Base-by-base conservation (phyloP, 2,113 vertebrate species). In the Dryoscopus gambensis region DNA sequence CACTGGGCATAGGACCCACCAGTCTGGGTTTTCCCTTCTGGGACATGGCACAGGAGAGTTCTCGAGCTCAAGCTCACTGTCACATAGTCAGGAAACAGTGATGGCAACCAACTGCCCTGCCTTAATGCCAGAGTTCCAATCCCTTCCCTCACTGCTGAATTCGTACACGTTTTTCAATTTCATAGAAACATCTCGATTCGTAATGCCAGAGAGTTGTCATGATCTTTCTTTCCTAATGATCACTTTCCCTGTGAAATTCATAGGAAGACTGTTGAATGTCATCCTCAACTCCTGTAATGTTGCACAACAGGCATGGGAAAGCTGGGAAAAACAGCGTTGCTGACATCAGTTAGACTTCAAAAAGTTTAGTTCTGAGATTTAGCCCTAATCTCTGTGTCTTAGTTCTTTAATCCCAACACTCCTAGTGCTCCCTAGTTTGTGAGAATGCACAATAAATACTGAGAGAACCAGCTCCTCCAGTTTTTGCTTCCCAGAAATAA, bases 351-450 rank as follows among this genome's bases (percentile, higher is more conserved):
- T 79, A 35, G 59, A 86, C 4, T 6, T 77, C 85, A 94, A 33
- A 80, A 94, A 74, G 50, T 95, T 92, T 57, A 69, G 55, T 74
- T 46, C 42, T 53, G 82, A 90, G 75, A 62, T 65, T 93, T 83
- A 88, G 2, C 37, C 28, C 13, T 91, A 84, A 91, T 93, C 87
- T 89, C 81, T 37, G 17, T 27, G 37, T 15, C 0, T 95, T 80
- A 75, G 16, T 40, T 94, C 44, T 65, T 49, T 31, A 84, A 77
- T 10, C 50, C 37, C 20, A 60, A 12, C 40, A 44, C 12, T 80
- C 15, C 5, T 17, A 22, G 5, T 8, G 19, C 33, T 75, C 56
- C 19, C n/a, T 39, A 55, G 3, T 55, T 77, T 81, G 20, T 37
- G n/a, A 75, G 42, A 49, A 75, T 22, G 14, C 2, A 18, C 33